These are phyloP conservation scores for Eupeodes latifasciatus DNA, from an alignment of 2,888 invertebrate species.

Conservation along the genomic window DNA sequence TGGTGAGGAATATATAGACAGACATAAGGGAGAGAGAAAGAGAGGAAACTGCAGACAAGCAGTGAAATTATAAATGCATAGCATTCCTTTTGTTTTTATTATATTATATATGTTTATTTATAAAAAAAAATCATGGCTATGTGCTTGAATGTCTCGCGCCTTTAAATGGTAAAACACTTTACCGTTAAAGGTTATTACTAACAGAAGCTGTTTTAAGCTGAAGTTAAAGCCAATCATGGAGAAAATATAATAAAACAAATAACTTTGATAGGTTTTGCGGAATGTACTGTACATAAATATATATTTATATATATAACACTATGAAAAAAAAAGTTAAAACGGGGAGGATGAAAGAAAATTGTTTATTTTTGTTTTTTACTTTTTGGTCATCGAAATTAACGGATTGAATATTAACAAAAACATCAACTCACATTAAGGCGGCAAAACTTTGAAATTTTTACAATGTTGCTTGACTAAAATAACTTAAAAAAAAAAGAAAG, in stretches of 20 bases:
- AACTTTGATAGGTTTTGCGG: conserved; percentile 50
- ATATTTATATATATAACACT: background rate
- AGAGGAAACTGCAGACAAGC: background rate
- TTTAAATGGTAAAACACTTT: conserved; percentile 69
- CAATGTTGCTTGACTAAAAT: conserved; percentile 22
- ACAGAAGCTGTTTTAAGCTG: conserved; percentile 41
- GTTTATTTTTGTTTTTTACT: conserved; percentile 18
- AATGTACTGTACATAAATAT: conserved; percentile 3
- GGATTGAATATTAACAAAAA: conserved; percentile 19
- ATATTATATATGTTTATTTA: conserved; percentile 8
- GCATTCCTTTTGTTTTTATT: conserved; percentile 72
- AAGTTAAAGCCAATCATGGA: conserved; percentile 61
- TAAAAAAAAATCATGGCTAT: conserved; percentile 53
- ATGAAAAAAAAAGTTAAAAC: conserved; percentile 10
- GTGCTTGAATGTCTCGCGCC: conserved; percentile 53
- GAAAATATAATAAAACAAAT: conserved; percentile 65
- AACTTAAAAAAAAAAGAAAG: too few species aligned
- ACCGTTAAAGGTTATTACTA: conserved; percentile 73
- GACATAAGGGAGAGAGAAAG: background rate
- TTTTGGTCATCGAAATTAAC: conserved; percentile 36
- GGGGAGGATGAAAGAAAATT: conserved; percentile 29
- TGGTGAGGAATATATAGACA: background rate
- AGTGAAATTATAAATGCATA: conserved; percentile 75
- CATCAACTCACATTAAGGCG: conserved; percentile 3
- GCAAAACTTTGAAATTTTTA: conserved; percentile 29